Conservation (phyloP, 1,140 invertebrate genomes). For the Campoletis sonorensis region DNA sequence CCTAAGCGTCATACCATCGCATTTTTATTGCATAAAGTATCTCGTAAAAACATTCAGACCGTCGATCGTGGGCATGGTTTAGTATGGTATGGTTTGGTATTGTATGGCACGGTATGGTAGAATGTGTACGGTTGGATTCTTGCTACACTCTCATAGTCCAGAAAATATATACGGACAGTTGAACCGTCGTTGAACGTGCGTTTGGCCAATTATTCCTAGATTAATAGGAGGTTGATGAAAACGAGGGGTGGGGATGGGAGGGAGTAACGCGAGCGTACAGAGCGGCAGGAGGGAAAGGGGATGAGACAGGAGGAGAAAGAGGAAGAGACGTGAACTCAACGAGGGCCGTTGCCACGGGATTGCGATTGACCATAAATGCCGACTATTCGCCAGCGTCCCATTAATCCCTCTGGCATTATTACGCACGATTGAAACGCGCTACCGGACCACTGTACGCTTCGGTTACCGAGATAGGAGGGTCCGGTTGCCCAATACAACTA, state of each 20-base stretch:
- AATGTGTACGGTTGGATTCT: conserved; percentile 7
- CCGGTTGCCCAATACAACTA: not conserved
- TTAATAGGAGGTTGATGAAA: conserved; percentile 50
- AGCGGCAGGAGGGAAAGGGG: not conserved
- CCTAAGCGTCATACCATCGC: not conserved
- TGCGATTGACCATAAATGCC: conserved; percentile 55
- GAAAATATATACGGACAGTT: conserved; percentile 51
- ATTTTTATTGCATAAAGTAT: not conserved
- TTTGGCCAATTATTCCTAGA: conserved; percentile 54
- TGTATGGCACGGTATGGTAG: too few relatives aligned
- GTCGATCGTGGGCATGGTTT: not conserved
- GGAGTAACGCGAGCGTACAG: not conserved
- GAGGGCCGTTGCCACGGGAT: conserved; percentile 40
- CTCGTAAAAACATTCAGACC: not conserved
- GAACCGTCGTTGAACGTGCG: conserved; percentile 44
- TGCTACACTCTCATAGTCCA: conserved; percentile 23
- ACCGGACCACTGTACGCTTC: conserved; percentile 42
- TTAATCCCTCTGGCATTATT: conserved; percentile 54
- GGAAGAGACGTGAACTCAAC: conserved; percentile 10
- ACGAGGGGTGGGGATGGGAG: not conserved
- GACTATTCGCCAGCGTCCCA: conserved; percentile 50
- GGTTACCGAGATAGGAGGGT: conserved; percentile 37
- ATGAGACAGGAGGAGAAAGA: not conserved
- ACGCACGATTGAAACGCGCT: conserved; percentile 53
- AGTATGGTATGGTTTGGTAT: too few relatives aligned